These are phyloP conservation scores for Ianthella basta DNA, from an alignment of 37 sponge, comb jelly and placozoan genomes.

Conservation along the genomic window DNA sequence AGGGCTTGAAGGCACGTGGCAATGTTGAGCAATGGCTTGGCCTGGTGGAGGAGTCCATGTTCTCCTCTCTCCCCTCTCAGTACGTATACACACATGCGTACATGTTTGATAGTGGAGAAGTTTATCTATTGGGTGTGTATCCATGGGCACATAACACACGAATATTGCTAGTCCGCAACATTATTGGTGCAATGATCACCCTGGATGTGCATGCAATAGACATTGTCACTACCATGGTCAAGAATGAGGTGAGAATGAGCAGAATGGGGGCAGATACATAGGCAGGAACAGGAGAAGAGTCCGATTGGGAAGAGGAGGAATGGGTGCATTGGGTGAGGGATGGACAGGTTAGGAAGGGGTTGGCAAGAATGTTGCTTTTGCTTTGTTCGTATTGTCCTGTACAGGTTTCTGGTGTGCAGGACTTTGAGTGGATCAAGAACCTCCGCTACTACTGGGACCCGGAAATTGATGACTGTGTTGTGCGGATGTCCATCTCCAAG, in stretches of 20 bases:
- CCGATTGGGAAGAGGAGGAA: too few relatives aligned
- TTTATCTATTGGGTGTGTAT: too few relatives aligned
- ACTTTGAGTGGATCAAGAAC: constrained; percentile 99
- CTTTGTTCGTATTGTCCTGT: not conserved
- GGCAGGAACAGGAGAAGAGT: too few relatives aligned
- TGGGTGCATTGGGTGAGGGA: too few relatives aligned
- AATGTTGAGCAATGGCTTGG: constrained; percentile 97
- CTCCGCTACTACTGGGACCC: constrained; percentile 97
- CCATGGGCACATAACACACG: too few relatives aligned
- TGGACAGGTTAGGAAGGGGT: too few relatives aligned
- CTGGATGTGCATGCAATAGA: constrained; percentile 97
- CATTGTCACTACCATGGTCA: constrained; percentile 88
- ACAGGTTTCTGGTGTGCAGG: constrained; percentile 72
- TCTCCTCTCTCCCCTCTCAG: constrained; percentile 80
- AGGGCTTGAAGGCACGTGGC: constrained; percentile 91
- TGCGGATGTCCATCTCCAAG: constrained; percentile 91
- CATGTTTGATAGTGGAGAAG: too few relatives aligned
- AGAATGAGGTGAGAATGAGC: constrained; percentile 58
- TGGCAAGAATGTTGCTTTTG: too few relatives aligned
- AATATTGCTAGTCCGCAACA: constrained; percentile 79
- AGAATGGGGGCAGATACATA: too few relatives aligned
- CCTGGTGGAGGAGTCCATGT: constrained; percentile 95
- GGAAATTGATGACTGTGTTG: constrained; percentile 90
- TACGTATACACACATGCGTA: too few relatives aligned
- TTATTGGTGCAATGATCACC: constrained; percentile 95